Evolutionary conservation across 1,140 invertebrate genomes (phyloP), one percentile per base, ranked within the genome.

Genomic region (Euwallacea fornicatus): DNA sequence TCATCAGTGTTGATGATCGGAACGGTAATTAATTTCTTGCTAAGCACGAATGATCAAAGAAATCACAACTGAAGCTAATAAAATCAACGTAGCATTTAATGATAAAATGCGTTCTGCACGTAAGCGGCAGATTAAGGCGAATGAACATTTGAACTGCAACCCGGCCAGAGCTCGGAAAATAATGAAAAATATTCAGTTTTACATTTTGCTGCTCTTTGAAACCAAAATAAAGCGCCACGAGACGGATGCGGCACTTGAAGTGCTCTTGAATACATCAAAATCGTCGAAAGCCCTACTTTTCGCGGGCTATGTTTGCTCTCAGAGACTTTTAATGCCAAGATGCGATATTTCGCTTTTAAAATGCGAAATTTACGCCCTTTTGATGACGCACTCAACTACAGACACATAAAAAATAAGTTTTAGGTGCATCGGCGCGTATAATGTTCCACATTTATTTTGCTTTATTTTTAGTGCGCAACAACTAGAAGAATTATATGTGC

Each of bases 111-210:
- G 59, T 61, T 61, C 43, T 11, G 59, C 43, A 42, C 43, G 33
- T 61, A 61, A 41, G 42, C 10, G 8, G 59, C 11, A 64, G 47
- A 64, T 61, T 61, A 61, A 61, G 59, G n/a, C 59, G 47, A 55
- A 16, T 50, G 47, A 69, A 63, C 63, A 53, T 69, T 16, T 61
- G 13, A 8, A 50, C 44, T 50, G 59, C 50, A 63, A 43, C 59
- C 46, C n/a, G 43, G 16, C 21, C 21, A 53, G 21, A n/a, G 58
- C 60, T 69, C 46, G 21, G 65, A 65, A 64, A 71, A 71, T 71
- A 71, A 71, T 71, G 69, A 71, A 71, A 71, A 65, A 65, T 65
- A 58, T 71, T 71, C 69, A 71, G 69, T 71, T 71, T 65, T 71
- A 65, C 69, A 65, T 71, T 71, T 71, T 71, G 60, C 69, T 63